phyloP scores from a whole-genome alignment of 2,888 invertebrate genomes.

The Morpho deidamia region DNA sequence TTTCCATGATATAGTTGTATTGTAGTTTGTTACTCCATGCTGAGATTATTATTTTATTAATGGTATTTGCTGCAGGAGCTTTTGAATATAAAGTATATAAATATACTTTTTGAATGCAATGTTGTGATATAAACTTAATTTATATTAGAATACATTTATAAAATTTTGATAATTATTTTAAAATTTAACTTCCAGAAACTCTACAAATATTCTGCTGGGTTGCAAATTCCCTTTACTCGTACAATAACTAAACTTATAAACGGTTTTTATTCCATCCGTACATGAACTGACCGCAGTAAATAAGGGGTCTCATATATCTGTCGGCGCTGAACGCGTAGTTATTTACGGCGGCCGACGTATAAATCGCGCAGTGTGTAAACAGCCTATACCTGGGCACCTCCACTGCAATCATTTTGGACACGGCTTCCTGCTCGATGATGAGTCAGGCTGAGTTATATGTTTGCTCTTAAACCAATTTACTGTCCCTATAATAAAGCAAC shows the following conservation, averaged over 20 bases:
- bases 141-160: too few species aligned
- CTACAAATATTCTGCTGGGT: too few species aligned
- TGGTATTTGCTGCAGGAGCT: too few species aligned
- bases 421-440: constrained; percentile 27
- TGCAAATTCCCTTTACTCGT: too few species aligned
- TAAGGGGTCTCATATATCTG: constrained; percentile 67
- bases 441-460: constrained; percentile 19
- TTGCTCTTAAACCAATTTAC: constrained; percentile 15
- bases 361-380: constrained; percentile 66
- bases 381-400: constrained; percentile 26
- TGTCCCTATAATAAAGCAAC: constrained; percentile 6
- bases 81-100: too few species aligned
- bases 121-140: too few species aligned
- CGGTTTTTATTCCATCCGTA: constrained; percentile 39
- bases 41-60: too few species aligned
- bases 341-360: constrained; percentile 55
- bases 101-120: too few species aligned
- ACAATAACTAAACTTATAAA: not conserved
- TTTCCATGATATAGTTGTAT: too few species aligned
- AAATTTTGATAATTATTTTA: too few species aligned
- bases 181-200: too few species aligned
- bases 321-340: constrained; percentile 55
- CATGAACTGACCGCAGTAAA: constrained; percentile 58
- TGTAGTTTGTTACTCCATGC: too few species aligned
- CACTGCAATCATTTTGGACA: constrained; percentile 29